Conservation (phyloP, 2,113 vertebrate genomes). For the Bungarus multicinctus region DNA sequence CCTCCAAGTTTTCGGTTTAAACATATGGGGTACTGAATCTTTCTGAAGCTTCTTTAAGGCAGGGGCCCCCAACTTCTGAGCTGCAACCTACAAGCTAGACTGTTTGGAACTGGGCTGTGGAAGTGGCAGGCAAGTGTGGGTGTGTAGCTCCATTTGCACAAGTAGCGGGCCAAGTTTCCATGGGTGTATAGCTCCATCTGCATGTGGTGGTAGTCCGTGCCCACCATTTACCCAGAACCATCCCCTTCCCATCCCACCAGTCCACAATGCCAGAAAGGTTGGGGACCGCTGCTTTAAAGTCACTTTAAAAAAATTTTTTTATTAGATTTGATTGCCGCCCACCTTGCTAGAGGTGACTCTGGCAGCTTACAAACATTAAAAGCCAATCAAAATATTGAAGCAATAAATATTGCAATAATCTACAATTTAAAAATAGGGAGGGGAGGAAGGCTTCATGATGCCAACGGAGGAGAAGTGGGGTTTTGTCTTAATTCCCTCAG, state of each 20-base stretch:
- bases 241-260: background rate
- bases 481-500: background rate
- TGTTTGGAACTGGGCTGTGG: background rate
- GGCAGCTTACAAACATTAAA: background rate
- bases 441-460: background rate
- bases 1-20: background rate
- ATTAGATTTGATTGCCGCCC: background rate
- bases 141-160: too few relatives aligned
- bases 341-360: background rate
- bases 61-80: background rate
- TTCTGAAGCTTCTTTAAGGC: background rate
- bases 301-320: background rate
- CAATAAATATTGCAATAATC: background rate
- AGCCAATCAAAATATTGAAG: background rate
- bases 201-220: accelerated
- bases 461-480: background rate
- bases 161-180: too few relatives aligned
- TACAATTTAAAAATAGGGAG: background rate
- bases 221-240: background rate
- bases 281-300: background rate
- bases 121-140: background rate
- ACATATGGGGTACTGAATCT: background rate
- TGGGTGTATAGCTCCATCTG: background rate
- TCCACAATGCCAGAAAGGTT: background rate
- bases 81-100: background rate